Evolutionary conservation across 1,140 invertebrate species (phyloP).

Genomic region (Neodiprion lecontei): DNA sequence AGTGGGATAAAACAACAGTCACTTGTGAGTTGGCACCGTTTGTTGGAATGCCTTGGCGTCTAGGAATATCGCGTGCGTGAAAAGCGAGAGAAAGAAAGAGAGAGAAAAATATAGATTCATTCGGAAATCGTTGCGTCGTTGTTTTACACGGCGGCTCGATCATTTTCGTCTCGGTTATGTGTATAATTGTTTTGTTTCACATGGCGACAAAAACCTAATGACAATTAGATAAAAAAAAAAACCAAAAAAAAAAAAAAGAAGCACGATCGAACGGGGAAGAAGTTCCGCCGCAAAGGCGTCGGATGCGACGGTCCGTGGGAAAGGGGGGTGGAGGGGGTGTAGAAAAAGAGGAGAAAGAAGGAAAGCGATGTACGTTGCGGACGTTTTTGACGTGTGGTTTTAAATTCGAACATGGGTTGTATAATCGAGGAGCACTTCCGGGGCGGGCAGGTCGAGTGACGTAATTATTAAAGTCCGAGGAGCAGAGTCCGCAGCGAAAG

Average conservation of each 20-base stretch:
- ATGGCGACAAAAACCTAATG: too few species aligned
- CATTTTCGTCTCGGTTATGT: too few species aligned
- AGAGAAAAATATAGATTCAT: too few species aligned
- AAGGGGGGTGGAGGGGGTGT: background rate
- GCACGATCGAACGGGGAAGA: too few species aligned
- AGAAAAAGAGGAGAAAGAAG: constrained; percentile 7
- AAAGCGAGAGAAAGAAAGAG: constrained; percentile 13
- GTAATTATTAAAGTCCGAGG: constrained; percentile 12
- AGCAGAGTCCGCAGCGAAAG: background rate
- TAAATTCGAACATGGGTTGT: background rate
- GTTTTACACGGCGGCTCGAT: too few species aligned
- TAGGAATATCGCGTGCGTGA: background rate
- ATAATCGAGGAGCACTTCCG: background rate
- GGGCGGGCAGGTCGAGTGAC: background rate
- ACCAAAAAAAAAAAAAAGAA: constrained; percentile 11
- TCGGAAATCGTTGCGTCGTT: too few species aligned
- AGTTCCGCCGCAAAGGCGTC: too few species aligned
- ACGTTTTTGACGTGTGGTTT: constrained; percentile 18
- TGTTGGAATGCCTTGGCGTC: constrained; percentile 6
- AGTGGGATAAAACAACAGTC: too few species aligned
- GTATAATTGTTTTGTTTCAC: too few species aligned
- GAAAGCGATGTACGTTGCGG: constrained; percentile 1
- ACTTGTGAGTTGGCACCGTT: too few species aligned
- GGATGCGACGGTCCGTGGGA: too few species aligned
- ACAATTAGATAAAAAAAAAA: too few species aligned